Conservation (phyloP, 2,113 vertebrate species). For the Natator depressus region DNA sequence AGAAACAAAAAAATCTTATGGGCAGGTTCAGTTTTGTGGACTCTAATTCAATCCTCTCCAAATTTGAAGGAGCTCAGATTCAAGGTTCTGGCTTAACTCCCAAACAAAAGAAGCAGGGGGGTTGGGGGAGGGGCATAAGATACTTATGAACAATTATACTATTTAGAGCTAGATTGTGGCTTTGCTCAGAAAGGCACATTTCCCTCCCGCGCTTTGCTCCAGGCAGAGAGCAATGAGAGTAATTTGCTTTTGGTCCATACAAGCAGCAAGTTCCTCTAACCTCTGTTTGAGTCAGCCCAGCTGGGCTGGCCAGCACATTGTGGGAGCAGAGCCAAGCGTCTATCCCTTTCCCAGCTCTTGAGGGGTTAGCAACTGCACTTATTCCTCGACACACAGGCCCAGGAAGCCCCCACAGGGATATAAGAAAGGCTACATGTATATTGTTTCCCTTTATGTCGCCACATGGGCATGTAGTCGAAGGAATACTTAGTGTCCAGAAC, state of each 20-base stretch:
- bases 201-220: not conserved
- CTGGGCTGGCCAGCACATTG: not conserved
- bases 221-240: not conserved
- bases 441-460: not conserved
- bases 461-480: not conserved
- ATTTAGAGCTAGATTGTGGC: not conserved
- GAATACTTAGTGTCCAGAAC: not conserved
- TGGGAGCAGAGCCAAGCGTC: not conserved
- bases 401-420: not conserved
- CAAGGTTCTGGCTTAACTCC: not conserved
- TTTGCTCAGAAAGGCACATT: not conserved
- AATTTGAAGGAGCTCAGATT: not conserved
- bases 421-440: not conserved
- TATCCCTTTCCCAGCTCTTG: not conserved
- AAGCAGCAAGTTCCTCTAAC: not conserved
- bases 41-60: not conserved
- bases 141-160: not conserved
- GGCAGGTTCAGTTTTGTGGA: not conserved
- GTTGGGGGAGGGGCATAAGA: too few species aligned
- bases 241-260: not conserved
- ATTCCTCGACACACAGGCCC: not conserved
- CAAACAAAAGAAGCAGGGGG: not conserved
- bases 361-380: not conserved
- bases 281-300: not conserved
- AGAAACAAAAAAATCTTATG: not conserved